Base-by-base conservation (phyloP, 2,797 vertebrate species). In the Scolopax rusticola region DNA sequence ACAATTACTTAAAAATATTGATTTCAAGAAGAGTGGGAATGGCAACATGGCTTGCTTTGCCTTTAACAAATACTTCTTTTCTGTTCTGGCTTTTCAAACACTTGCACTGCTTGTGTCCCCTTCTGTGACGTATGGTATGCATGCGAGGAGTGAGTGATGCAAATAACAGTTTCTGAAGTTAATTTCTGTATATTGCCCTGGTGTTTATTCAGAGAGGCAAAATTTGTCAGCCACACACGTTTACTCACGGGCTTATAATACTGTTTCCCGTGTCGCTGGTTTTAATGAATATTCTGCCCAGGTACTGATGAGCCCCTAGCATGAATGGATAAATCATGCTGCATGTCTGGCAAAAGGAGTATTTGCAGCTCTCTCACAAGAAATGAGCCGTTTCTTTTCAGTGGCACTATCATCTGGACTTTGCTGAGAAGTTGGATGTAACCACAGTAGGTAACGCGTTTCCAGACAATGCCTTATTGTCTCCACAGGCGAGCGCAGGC, bases 381-480 rank as follows among this genome's bases (percentile, higher is more conserved):
- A 89, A 32, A 28, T 2, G 11, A 71, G 41, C 9, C 3, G 0
- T 33, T 90, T 79, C 69, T 78, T 90, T 88, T 28, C 48, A n/a
- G 11, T 17, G 36, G 19, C 19, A 1, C 43, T 56, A 79, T 94
- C 90, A 90, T 83, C 92, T 59, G 56, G 83, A 47, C 43, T 87
- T 87, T 74, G 61, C 56, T 5, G 24, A 36, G 43, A 73, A 78
- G 45, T 61, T 36, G 17, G 50, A 45, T 84, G 77, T 57, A 86
- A 50, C 81, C 48, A 68, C 86, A n/a, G 89, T 71, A 92, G 95
- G 91, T 93, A 92, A 60, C 0, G 1, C 11, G 2, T 89, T 95
- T 91, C 87, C 89, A 96, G 85, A 96, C 96, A 96, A 83, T 87
- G 75, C 75, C 91, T 94, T 97, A 91, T 95, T 97, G 95, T 97